Percentiles rank a stretch among this genome's conserved stretches.
These are phyloP conservation scores for Dendrolimus houi DNA, from an alignment of 2,888 invertebrate genomes.

Conservation along the genomic window DNA sequence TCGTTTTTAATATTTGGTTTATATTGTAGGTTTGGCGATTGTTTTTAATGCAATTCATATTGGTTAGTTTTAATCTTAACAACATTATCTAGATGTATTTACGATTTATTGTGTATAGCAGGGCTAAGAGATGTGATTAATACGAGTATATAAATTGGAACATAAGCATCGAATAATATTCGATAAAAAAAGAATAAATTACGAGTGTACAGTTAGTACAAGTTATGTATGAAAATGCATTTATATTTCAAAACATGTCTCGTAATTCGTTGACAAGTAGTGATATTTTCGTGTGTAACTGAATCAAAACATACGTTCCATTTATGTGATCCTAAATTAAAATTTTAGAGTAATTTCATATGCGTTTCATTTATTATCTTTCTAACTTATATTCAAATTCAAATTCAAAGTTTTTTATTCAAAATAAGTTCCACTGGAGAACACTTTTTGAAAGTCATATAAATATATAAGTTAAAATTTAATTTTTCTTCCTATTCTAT, in stretches of 20 bases:
- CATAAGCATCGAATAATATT: background rate
- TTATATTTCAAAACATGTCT: no score
- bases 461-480: no score
- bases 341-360: conserved; percentile 47
- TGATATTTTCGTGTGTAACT: conserved; percentile 21
- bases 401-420: no score
- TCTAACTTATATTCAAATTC: no score
- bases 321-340: conserved; percentile 70
- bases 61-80: conserved; percentile 16
- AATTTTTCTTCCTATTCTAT: no score
- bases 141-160: background rate
- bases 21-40: conserved; percentile 14
- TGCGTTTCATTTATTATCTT: conserved; percentile 32
- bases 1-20: conserved; percentile 23
- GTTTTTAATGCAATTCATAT: background rate
- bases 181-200: background rate
- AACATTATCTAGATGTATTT: conserved; percentile 6
- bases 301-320: conserved; percentile 12
- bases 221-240: no score
- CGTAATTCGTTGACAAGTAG: background rate
- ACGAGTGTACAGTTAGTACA: background rate
- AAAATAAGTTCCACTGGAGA: no score
- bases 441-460: no score
- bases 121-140: background rate
- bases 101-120: conserved; percentile 8